Conservation (phyloP, 2,888 invertebrate species). For the Scaeva pyrastri region DNA sequence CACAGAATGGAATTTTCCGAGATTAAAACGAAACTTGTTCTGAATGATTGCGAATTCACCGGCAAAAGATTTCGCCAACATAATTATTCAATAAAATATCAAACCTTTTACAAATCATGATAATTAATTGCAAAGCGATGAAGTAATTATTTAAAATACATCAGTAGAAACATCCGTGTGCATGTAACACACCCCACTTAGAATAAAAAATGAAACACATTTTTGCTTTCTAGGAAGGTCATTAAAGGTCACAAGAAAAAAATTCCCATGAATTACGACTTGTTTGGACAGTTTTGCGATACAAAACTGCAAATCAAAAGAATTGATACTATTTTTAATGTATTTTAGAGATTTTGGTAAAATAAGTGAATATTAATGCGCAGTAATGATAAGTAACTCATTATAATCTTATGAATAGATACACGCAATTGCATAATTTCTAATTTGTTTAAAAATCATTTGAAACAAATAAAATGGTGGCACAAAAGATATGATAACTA, state of each 20-base stretch:
- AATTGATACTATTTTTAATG: background rate
- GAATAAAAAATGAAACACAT: slow-evolving; percentile 19
- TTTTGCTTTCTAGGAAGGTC: slow-evolving; percentile 54
- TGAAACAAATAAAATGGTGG: no score
- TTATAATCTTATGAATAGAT: no score
- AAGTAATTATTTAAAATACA: background rate
- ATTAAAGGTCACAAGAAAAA: slow-evolving; percentile 64
- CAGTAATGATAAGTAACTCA: no score
- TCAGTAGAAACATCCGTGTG: background rate
- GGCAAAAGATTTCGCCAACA: background rate
- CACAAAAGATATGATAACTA: background rate
- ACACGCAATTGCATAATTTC: background rate
- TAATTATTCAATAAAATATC: background rate
- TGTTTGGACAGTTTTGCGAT: background rate
- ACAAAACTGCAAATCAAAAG: background rate
- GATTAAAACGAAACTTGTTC: slow-evolving; percentile 13
- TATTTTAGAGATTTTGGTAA: background rate
- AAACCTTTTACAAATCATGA: background rate
- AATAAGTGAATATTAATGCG: background rate
- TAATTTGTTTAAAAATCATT: no score
- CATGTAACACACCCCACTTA: background rate
- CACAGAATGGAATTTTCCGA: background rate
- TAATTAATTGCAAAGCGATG: background rate
- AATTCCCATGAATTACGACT: background rate
- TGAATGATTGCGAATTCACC: slow-evolving; percentile 4